Conservation (phyloP, 2,113 vertebrate genomes). For the Mormoops blainvillei region DNA sequence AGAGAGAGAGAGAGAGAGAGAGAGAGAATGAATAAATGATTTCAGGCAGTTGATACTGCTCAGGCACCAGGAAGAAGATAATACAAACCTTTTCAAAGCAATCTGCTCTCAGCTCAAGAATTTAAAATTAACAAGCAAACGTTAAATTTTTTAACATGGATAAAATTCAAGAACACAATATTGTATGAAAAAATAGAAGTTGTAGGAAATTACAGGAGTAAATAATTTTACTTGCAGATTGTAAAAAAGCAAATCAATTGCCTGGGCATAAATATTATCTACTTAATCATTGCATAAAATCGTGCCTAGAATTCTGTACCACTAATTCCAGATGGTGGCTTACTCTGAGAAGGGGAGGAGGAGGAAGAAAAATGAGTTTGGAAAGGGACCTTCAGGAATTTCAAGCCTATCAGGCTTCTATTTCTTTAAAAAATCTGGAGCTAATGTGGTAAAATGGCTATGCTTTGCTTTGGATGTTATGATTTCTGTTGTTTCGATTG, state of each 20-base stretch:
- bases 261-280: not conserved
- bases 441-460: not conserved
- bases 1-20: not conserved
- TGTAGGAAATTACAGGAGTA: not conserved
- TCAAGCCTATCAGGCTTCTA: not conserved
- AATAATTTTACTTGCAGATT: not conserved
- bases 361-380: not conserved
- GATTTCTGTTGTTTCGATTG: not conserved
- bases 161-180: not conserved
- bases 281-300: not conserved
- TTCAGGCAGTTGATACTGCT: not conserved
- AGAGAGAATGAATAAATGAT: not conserved
- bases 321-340: not conserved
- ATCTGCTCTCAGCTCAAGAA: not conserved
- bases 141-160: not conserved
- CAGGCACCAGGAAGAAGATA: not conserved
- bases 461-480: not conserved
- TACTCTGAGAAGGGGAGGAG: not conserved
- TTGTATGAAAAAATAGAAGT: not conserved
- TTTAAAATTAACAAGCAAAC: not conserved
- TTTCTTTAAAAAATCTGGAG: not conserved
- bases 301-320: not conserved
- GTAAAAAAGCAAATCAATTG: not conserved
- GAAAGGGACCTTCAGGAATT: not conserved
- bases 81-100: not conserved